phyloP scores from a whole-genome alignment of 2,888 invertebrate species.

The Aphodius sticticus region DNA sequence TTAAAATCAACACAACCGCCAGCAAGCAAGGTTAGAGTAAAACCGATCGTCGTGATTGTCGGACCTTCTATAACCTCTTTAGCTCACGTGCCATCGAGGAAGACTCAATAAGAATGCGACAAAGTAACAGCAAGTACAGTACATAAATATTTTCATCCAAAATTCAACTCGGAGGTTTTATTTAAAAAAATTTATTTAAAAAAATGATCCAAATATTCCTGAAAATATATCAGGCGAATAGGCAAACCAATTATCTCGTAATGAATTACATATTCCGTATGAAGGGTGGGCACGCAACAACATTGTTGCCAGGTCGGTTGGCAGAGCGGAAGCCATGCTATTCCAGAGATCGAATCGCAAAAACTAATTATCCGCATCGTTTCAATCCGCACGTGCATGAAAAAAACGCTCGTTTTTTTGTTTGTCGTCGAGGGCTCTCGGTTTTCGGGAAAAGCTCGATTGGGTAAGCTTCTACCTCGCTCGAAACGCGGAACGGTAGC shows the following conservation, averaged over 20 bases:
- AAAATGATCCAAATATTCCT: background rate
- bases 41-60: too few relatives aligned
- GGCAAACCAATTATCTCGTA: background rate
- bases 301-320: background rate
- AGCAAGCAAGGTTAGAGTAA: too few relatives aligned
- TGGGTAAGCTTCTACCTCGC: background rate
- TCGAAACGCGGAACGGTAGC: background rate
- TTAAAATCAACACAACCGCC: too few relatives aligned
- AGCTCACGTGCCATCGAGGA: too few relatives aligned
- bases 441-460: background rate
- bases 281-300: background rate
- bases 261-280: background rate
- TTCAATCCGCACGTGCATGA: background rate
- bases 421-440: conserved; percentile 4
- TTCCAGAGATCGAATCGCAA: background rate
- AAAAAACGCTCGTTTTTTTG: background rate
- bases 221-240: background rate
- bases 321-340: background rate
- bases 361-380: conserved; percentile 4
- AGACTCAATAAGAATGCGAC: too few relatives aligned
- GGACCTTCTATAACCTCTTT: too few relatives aligned
- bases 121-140: too few relatives aligned
- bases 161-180: too few relatives aligned
- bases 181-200: background rate
- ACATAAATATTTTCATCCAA: too few relatives aligned